These are phyloP conservation scores for Cyclargus thomasi DNA, from an alignment of 1,140 invertebrate genomes.

Conservation along the genomic window DNA sequence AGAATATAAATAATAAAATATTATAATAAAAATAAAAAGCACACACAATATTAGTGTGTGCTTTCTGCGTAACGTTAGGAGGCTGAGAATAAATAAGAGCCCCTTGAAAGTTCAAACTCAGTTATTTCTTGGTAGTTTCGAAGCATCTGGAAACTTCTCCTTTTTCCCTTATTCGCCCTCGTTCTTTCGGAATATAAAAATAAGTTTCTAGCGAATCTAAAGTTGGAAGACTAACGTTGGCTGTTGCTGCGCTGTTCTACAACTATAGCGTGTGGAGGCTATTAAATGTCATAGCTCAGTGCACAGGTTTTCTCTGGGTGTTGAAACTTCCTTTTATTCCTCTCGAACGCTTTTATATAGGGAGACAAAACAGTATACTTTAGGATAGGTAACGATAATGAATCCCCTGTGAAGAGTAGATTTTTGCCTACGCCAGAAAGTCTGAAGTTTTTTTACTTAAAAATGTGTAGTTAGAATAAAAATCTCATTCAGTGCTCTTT, in stretches of 20 bases:
- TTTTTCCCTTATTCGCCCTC: background rate
- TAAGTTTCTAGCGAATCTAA: conserved; percentile 1
- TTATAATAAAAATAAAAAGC: too few relatives aligned
- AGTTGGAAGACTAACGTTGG: background rate
- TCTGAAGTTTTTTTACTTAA: too few relatives aligned
- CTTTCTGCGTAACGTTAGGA: background rate
- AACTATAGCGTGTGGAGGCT: background rate
- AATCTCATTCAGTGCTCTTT: too few relatives aligned
- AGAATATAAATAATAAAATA: too few relatives aligned
- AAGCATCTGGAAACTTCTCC: background rate
- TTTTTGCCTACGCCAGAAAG: too few relatives aligned
- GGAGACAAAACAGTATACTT: background rate
- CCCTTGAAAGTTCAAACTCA: background rate
- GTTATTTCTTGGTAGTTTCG: conserved; percentile 3
- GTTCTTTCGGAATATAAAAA: background rate
- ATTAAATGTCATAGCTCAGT: background rate
- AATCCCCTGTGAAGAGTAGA: too few relatives aligned
- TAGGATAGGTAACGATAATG: too few relatives aligned
- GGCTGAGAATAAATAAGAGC: background rate
- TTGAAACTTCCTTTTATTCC: background rate
- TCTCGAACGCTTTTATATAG: background rate
- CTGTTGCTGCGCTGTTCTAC: background rate
- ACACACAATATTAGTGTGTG: too few relatives aligned
- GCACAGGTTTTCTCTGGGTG: background rate
- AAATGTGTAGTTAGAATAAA: too few relatives aligned